Evolutionary conservation across 23 tunicate species (phyloP).

Genomic region (Ascidia mentula): DNA sequence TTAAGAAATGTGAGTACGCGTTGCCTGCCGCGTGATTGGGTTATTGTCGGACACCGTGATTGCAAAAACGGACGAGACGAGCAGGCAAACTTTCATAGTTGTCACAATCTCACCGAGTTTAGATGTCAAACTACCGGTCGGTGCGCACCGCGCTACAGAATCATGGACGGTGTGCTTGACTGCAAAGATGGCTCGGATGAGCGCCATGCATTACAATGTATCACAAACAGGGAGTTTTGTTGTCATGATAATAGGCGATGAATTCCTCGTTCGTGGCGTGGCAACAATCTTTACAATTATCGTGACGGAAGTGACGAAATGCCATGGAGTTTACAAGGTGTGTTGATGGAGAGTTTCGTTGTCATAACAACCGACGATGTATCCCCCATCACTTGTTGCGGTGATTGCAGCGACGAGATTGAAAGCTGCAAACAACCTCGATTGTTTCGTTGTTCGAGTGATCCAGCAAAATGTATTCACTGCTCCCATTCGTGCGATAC

Average conservation of each 20-base stretch:
- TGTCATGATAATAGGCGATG: constrained; percentile 24
- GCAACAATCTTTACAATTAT: constrained; percentile 2
- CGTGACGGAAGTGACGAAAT: constrained; percentile 6
- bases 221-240: constrained; percentile 8
- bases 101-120: constrained; percentile 10
- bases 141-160: constrained; percentile 6
- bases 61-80: neutral
- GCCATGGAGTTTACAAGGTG: neutral
- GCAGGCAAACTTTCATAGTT: neutral
- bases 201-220: neutral
- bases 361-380: constrained; percentile 26
- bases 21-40: constrained; percentile 24
- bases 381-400: constrained; percentile 12
- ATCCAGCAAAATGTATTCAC: neutral
- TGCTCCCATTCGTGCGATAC: constrained; percentile 17
- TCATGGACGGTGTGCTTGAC: constrained; percentile 6
- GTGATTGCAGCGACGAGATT: constrained; percentile 26
- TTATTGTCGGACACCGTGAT: neutral
- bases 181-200: constrained; percentile 21
- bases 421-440: neutral
- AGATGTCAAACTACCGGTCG: neutral
- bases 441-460: neutral
- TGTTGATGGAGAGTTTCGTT: neutral
- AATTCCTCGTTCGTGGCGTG: constrained; percentile 9
- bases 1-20: neutral